Evolutionary conservation across 2,113 vertebrate genomes (phyloP), one percentile per base, ranked within the genome.

Genomic region (Heteronetta atricapilla): DNA sequence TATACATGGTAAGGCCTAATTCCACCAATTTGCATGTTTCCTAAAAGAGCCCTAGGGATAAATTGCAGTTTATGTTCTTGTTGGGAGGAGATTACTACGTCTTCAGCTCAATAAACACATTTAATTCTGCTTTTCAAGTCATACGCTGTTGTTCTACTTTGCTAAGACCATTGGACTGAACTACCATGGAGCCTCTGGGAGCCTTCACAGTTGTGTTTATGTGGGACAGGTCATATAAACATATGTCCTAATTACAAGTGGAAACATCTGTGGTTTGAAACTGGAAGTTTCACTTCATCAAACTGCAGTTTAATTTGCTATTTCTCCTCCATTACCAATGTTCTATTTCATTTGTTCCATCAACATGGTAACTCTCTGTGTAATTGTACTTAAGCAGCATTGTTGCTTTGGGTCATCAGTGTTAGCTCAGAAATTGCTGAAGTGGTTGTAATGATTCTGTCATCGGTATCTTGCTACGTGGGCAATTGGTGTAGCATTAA

Each of bases 301-400:
- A 76, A 59, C 42, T 94, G 81, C 67, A 74, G 59, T 92, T 85
- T 75, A 72, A 89, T 97, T 96, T 96, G 95, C 80, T 97, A 74
- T 96, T 96, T 96, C 96, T 98, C 95, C 95, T 95, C 90, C 86
- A 28, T 92, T 98, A 88, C 90, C 97, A 91, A 95, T 96, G 93
- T 82, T 52, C 63, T 94, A 63, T 76, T 97, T 77, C 68, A n/a
- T 66, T 59, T 36, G 29, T 89, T 79, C 33, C 17, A n/a, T 21
- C 28, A 40, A 58, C 29, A 33, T 76, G 33, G 31, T 58, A 56
- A 22, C 7, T 70, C 88, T 66, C 46, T 33, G 8, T 5, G 13
- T 10, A 42, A 26, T 10, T 69, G 22, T 20, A 14, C 66, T 73
- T 66, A 66, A 63, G 36, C n/a, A 14, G 13, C 3, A 1, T 20